Base-by-base conservation (phyloP, 2,113 vertebrate genomes). In the Garra rufa region DNA sequence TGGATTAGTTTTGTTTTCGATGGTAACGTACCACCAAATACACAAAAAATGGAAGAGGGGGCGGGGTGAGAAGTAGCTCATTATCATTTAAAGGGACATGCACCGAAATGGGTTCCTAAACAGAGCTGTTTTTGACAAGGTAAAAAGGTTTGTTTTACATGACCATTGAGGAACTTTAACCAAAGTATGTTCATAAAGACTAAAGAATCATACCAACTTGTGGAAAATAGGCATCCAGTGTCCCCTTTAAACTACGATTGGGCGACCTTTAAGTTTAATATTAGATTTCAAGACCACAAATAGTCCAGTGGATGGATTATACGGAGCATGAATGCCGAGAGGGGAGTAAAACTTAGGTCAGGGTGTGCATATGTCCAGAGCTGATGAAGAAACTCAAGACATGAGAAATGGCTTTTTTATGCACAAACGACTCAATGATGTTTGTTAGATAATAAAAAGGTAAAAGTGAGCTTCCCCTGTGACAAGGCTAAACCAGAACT, bases 331-430 rank as follows among this genome's bases (percentile, higher is more conserved):
- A 28, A 30, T 81, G 55, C 10, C 57, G 84, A 34, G 14, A 30
- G 11, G 41, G 8, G 69, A 34, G 43, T 57, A 71, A 38, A 41
- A 44, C 75, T 69, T 28, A 26, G 44, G 81, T 55, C 57, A n/a
- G 41, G 15, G 9, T 50, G 38, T 70, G 61, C 43, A 17, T 44
- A 34, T 61, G 67, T 24, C 14, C 30, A 50, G 61, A 82, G 10
- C 63, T 82, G 43, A 74, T 85, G 83, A 2, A 70, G 52, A 85
- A 85, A 81, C 78, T 65, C 55, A 70, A 38, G 24, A 34, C 61
- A 84, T 84, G 86, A 69, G 41, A 63, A 46, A 76, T 85, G 86
- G 21, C 61, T 19, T 24, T n/a, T 70, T 34, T 76, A 55, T 55
- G 17, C 28, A 13, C 17, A 52, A n/a, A n/a, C 1, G 0, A 11